phyloP scores from a whole-genome alignment of 2,888 invertebrate species.

The Nomada hirtipes region DNA sequence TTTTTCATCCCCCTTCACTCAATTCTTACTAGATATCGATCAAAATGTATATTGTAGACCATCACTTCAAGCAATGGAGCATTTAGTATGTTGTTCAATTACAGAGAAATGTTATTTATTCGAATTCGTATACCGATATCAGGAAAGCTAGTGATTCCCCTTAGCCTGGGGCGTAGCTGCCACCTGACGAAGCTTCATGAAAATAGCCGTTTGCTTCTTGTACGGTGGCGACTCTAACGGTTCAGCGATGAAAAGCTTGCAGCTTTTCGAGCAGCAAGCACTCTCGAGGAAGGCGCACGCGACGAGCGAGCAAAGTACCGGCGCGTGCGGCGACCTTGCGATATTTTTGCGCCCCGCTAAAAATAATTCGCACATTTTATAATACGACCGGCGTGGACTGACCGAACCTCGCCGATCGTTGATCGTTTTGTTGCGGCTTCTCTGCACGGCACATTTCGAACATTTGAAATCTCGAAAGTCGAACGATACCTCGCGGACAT shows the following conservation, averaged over 20 bases:
- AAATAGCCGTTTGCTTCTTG: constrained; percentile 23
- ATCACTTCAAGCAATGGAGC: neutral
- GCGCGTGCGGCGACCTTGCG: constrained; percentile 82
- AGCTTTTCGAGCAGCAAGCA: constrained; percentile 55
- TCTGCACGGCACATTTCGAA: constrained; percentile 22
- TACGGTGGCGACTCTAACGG: constrained; percentile 64
- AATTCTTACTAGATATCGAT: neutral
- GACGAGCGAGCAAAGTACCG: constrained; percentile 66
- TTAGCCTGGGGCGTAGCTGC: constrained; percentile 38
- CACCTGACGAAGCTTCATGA: constrained; percentile 55
- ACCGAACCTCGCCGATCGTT: constrained; percentile 62
- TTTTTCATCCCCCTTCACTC: neutral
- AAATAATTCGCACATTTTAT: constrained; percentile 83
- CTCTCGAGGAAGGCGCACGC: constrained; percentile 59
- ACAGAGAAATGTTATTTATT: neutral
- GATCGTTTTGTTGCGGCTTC: constrained; percentile 48
- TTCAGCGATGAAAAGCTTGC: constrained; percentile 33
- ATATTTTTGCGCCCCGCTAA: constrained; percentile 82
- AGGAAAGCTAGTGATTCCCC: constrained; percentile 44
- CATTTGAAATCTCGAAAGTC: constrained; percentile 7
- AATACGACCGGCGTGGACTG: constrained; percentile 70
- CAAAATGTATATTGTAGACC: neutral
- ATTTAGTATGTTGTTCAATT: neutral
- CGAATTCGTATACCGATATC: constrained; percentile 35
- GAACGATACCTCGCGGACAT: neutral